Base-by-base conservation (phyloP, 2,888 invertebrate genomes). In the Deilephila elpenor region DNA sequence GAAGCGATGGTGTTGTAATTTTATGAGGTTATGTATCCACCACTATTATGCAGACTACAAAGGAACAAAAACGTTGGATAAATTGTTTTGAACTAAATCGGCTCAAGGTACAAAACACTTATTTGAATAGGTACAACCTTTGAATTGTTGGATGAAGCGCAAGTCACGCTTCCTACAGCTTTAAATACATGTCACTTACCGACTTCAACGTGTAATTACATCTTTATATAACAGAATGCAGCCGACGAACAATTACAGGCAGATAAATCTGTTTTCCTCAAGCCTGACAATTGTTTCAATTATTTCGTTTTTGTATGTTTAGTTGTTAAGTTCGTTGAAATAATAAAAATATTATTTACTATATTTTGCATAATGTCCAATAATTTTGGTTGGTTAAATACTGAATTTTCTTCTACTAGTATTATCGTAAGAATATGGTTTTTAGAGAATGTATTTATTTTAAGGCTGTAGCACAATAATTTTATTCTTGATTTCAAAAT, bases 121-220 rank as follows among this genome's bases (percentile, higher is more conserved):
- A n/a, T 67, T 44, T 14, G 25, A 67, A 51, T 20, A 64, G 25
- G n/a, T 51, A 19, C 37, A 61, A 37, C 64, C 64, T 60, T 51
- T 51, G 19, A 20, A 20, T 37, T 67, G 44, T 44, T 37, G 67
- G 25, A 67, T 67, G 5, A 51, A 51, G 14, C 7, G 67, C 51
- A 71, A 73, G 73, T 70, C 70, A 73, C 67, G 59, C 29, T 73
- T 67, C 73, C 67, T 73, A 73, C 51, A 17, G 44, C 51, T 25
- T 51, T 67, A 67, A 67, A 51, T 29, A 67, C 51, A 51, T 51
- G 67, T 51, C 19, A 51, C 51, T 67, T 67, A 29, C 51, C 11
- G 51, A 4, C 25, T 20, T 67, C 17, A 44, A 25, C 25, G 6
- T 51, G 51, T 67, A 51, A 67, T 67, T 51, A 51, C 51, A 25